Conservation (phyloP, 1,140 invertebrate genomes). For the Hylaeus anthracinus region DNA sequence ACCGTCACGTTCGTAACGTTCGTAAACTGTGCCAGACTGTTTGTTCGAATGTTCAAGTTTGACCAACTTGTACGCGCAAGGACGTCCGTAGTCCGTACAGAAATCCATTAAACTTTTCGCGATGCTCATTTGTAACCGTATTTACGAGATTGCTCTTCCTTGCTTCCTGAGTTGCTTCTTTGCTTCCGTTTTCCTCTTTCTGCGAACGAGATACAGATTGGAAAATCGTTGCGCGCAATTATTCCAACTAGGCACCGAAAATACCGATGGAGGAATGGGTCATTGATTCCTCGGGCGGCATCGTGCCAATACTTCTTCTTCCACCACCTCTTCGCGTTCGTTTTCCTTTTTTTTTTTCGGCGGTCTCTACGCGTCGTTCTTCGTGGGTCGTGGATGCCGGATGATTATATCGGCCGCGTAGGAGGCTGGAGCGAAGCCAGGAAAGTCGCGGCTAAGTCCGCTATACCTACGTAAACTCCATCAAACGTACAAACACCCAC, state of each 20-base stretch:
- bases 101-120: no score
- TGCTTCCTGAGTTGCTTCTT: no score
- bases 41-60: no score
- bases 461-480: constrained; percentile 21
- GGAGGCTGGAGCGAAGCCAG: constrained; percentile 76
- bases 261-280: constrained; percentile 71
- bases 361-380: constrained; percentile 53
- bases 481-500: not conserved
- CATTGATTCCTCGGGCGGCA: constrained; percentile 75
- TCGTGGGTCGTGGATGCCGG: constrained; percentile 61
- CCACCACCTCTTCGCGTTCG: constrained; percentile 42
- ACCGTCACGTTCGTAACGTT: no score
- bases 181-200: no score
- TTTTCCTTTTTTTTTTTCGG: constrained; percentile 9
- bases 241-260: constrained; percentile 63
- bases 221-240: constrained; percentile 39
- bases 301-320: constrained; percentile 70
- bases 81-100: no score
- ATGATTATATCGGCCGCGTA: constrained; percentile 78
- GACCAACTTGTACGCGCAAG: no score
- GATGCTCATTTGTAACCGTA: no score
- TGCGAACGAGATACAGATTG: not conserved
- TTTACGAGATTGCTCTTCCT: no score
- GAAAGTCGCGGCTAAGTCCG: constrained; percentile 56
- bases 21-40: no score